Conservation (phyloP, 2,113 vertebrate species). For the Zosterops pallidus region DNA sequence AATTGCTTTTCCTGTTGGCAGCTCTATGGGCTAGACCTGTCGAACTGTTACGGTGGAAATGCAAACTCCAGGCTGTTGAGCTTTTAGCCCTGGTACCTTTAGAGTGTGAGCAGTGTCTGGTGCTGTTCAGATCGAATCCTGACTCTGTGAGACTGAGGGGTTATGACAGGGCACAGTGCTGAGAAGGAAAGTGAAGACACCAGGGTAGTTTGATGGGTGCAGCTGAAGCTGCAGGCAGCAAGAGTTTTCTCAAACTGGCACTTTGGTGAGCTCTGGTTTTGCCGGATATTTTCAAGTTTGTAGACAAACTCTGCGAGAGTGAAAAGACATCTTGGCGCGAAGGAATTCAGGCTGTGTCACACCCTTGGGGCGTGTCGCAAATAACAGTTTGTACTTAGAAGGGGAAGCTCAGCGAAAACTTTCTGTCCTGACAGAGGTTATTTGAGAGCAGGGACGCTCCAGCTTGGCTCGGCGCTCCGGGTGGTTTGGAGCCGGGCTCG, state of each 20-base stretch:
- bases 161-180: rapidly evolving
- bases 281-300: not conserved
- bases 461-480: rapidly evolving
- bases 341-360: not conserved
- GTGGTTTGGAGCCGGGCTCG: not conserved
- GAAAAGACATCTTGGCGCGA: not conserved
- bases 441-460: not conserved
- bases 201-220: not conserved
- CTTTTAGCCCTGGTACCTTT: not conserved
- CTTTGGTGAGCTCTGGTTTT: not conserved
- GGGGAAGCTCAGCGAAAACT: not conserved
- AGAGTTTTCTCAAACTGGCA: not conserved
- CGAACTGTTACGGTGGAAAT: not conserved
- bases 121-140: not conserved
- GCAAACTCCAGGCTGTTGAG: not conserved
- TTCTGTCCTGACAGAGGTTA: not conserved
- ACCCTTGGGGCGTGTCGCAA: not conserved
- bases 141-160: not conserved
- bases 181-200: not conserved
- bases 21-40: not conserved
- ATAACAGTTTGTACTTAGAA: not conserved
- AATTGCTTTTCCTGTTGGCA: not conserved
- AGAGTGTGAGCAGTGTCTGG: not conserved
- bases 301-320: rapidly evolving
- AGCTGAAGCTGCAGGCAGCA: not conserved